Percentiles rank a stretch among this genome's conserved stretches.
Conservation (phyloP, 2,888 invertebrate species). For the Chrysolina oricalcia region DNA sequence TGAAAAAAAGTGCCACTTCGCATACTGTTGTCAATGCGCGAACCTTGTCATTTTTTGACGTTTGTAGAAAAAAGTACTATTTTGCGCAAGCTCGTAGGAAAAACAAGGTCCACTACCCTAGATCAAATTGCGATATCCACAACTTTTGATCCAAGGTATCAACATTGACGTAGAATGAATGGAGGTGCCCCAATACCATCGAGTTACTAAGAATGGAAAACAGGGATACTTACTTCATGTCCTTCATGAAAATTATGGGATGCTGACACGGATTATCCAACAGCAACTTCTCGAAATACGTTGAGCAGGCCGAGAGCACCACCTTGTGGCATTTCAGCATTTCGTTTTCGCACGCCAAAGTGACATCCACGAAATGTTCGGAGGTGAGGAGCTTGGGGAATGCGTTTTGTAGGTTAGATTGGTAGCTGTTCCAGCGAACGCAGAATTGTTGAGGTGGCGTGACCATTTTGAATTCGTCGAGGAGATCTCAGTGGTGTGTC, state of each 20-base stretch:
- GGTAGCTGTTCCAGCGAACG: slow-evolving; percentile 88
- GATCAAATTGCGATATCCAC: no score
- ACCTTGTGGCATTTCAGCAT: slow-evolving; percentile 91
- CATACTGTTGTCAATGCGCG: no score
- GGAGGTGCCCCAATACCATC: no score
- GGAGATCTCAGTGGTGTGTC: slow-evolving; percentile 17
- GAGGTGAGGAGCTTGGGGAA: slow-evolving; percentile 84
- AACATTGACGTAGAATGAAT: no score
- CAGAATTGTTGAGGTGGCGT: slow-evolving; percentile 79
- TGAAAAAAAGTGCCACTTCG: no score
- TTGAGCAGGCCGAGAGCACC: slow-evolving; percentile 88
- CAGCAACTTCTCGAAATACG: slow-evolving; percentile 86
- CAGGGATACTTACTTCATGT: slow-evolving; percentile 77
- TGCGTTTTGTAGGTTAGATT: slow-evolving; percentile 84
- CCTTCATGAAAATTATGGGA: slow-evolving; percentile 88
- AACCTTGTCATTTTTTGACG: no score
- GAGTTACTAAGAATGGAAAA: no score
- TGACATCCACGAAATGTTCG: slow-evolving; percentile 92
- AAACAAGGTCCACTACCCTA: no score
- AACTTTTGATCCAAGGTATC: no score
- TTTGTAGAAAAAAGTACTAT: no score
- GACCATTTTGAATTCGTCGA: slow-evolving; percentile 51
- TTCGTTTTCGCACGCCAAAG: slow-evolving; percentile 89
- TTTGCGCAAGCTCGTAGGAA: no score
- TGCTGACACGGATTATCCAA: slow-evolving; percentile 90